phyloP scores from a whole-genome alignment of 2,113 vertebrate genomes.

The Seriola quinqueradiata region DNA sequence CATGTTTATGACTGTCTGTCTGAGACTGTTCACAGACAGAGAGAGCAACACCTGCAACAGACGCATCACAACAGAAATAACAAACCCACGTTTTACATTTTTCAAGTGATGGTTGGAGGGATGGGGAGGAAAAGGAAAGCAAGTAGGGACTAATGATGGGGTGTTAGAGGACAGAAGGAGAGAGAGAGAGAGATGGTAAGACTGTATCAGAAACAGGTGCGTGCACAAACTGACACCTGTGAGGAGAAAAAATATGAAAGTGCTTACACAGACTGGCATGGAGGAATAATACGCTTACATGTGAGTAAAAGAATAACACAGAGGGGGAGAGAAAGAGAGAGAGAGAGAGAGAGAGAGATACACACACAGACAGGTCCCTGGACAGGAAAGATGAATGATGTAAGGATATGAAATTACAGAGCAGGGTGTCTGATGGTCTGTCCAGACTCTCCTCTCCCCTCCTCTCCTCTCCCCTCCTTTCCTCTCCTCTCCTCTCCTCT shows the following conservation, averaged over 20 bases:
- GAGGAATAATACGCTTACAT: conserved; percentile 6
- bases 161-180: neutral
- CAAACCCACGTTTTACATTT: conserved; percentile 15
- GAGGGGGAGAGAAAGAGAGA: neutral
- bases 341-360: neutral
- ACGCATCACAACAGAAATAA: conserved; percentile 4
- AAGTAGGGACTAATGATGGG: conserved; percentile 35
- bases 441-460: conserved; percentile 22
- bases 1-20: neutral
- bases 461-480: conserved; percentile 16
- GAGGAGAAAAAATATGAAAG: neutral
- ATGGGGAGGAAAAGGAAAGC: conserved; percentile 10
- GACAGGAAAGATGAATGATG: conserved; percentile 74
- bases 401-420: conserved; percentile 73
- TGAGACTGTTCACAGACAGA: neutral
- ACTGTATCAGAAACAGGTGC: conserved; percentile 37
- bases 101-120: neutral
- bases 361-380: conserved; percentile 30
- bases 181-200: neutral
- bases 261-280: neutral
- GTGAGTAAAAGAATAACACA: neutral
- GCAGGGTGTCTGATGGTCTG: conserved; percentile 43
- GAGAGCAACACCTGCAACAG: conserved; percentile 13
- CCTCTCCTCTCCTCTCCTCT: neutral
- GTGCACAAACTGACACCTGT: conserved; percentile 40